Evolutionary conservation across 2,888 invertebrate genomes (phyloP), one percentile per base, ranked within the genome.

Genomic region (Lepidochrysops patricia): DNA sequence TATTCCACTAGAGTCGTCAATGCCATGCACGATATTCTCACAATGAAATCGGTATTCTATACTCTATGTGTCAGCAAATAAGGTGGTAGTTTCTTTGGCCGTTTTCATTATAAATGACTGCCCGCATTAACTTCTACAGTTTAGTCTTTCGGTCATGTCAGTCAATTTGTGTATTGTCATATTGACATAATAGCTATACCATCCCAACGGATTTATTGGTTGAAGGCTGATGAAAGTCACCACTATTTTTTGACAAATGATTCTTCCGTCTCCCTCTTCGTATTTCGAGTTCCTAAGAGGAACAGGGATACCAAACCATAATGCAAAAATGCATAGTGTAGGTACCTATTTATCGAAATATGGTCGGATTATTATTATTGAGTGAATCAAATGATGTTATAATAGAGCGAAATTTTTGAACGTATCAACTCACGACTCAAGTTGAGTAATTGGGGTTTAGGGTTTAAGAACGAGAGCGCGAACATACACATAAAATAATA

Each of bases 121-220:
- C 67, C 68, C 69, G 77, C 75, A 82, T 86, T 84, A 86, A 84
- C 85, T 87, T 84, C 70, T 81, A 74, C 74, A 84, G 84, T 86
- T 86, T 84, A 84, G 84, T 77, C 76, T 86, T 80, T 86, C 81
- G 85, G 84, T 80, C 84, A 80, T 81, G 86, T 88, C 88, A 87
- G 86, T 88, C 88, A 87, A 89, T 88, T 85, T 82, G 82, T 85
- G 82, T 86, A 87, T 89, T 88, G 86, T 89, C 83, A 87, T 83
- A 82, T 80, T 80, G 84, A 85, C 84, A 89, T 87, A 88, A 88
- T 88, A 88, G 88, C 76, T 68, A 73, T 81, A 76, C 82, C 85
- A 87, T 86, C 86, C 84, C 82, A 74, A 77, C 74, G 76, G 79
- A 75, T 79, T 83, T 85, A 86, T 86, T 88, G 85, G 85, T 84